Conservation (phyloP, 2,113 vertebrate species). For the Platysternon megacephalum region DNA sequence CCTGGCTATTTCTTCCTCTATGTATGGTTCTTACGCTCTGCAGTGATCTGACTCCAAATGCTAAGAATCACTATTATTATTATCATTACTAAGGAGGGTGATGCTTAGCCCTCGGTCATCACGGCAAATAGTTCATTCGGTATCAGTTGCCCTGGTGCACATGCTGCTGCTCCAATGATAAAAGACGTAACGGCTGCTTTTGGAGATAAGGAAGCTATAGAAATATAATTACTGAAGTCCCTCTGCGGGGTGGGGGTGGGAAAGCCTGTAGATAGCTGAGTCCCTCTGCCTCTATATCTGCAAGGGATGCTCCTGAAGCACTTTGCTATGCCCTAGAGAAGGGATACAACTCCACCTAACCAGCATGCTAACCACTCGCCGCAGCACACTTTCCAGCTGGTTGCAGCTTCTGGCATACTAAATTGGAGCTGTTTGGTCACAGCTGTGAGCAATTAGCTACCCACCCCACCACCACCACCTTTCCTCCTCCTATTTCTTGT, state of each 20-base stretch:
- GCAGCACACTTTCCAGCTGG: background rate
- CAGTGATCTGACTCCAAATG: background rate
- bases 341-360: background rate
- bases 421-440: constrained; percentile 48
- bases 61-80: background rate
- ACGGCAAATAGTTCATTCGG: constrained; percentile 23
- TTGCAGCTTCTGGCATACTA: constrained; percentile 56
- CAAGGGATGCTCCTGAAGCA: background rate
- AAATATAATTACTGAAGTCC: constrained; percentile 53
- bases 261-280: background rate
- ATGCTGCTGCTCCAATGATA: background rate
- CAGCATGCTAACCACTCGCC: background rate
- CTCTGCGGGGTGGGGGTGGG: background rate
- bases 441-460: constrained; percentile 66
- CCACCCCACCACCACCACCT: background rate
- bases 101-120: constrained; percentile 5
- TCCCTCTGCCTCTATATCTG: background rate
- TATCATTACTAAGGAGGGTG: background rate
- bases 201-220: constrained; percentile 40
- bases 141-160: constrained; percentile 32
- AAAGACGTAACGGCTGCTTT: constrained; percentile 57
- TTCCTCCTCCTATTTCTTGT: constrained; percentile 32
- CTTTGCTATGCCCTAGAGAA: background rate
- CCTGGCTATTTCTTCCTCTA: background rate
- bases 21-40: background rate